These are phyloP conservation scores for Neosilurus hyrtlii DNA, from an alignment of 2,797 vertebrate species.

Conservation along the genomic window DNA sequence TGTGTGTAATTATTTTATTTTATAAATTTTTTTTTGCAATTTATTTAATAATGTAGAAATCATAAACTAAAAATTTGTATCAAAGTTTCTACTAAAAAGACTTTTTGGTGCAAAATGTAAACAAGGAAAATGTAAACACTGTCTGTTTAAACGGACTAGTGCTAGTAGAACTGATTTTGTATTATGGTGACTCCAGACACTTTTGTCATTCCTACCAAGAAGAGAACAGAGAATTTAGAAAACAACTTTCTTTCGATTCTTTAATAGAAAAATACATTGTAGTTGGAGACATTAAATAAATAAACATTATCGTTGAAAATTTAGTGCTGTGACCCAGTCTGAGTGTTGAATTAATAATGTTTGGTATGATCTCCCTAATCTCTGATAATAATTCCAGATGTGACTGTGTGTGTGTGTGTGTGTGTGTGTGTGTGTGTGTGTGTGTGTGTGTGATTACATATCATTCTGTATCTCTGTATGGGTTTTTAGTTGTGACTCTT, in stretches of 20 bases:
- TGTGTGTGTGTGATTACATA: not conserved
- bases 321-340: not conserved
- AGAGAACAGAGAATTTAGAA: not conserved
- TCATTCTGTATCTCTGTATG: not conserved
- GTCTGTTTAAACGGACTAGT: not conserved
- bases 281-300: not conserved
- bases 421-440: not conserved
- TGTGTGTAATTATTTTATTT: too few relatives aligned
- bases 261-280: too few relatives aligned
- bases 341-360: not conserved
- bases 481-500: not conserved
- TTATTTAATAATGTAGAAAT: too few relatives aligned
- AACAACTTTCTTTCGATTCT: not conserved
- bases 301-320: not conserved
- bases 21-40: too few relatives aligned
- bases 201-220: not conserved
- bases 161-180: not conserved
- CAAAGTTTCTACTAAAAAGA: too few relatives aligned
- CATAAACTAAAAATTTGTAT: too few relatives aligned
- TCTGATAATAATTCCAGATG: conserved; percentile 1
- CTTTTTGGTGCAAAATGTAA: not conserved
- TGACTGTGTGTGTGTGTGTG: not conserved
- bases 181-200: not conserved
- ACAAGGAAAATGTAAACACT: not conserved
- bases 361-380: not conserved